Base-by-base conservation (phyloP, 2,797 vertebrate species). In the Microctenopoma steveboyesi region DNA sequence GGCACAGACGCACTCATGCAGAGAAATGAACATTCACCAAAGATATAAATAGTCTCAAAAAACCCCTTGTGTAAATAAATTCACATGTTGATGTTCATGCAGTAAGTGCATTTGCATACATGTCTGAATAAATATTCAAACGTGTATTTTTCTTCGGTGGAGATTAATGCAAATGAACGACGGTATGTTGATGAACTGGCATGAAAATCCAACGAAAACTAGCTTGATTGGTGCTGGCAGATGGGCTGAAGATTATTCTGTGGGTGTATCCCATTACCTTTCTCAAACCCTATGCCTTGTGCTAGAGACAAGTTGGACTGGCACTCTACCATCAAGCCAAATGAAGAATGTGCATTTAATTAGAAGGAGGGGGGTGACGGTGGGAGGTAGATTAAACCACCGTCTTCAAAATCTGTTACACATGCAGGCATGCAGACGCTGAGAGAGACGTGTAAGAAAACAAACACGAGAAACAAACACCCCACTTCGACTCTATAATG, bases 311-410 rank as follows among this genome's bases (percentile, higher is more conserved):
- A 70, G 70, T 85, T 88, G 83, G 88, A 88, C 72, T 75, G 73
- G 71, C 78, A 81, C 62, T 90, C 79, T 80, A 84, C 86, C 81
- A 87, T 89, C 85, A 88, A 85, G 62, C 74, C 72, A 58, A 86
- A 82, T 79, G 71, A 80, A 73, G 64, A 87, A 86, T 87, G 81
- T 65, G 73, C 50, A 47, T 82, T 82, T 85, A 80, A 89, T 82
- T 33, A 33, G 81, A 86, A 79, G 53, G 79, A 64, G 22, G 30
- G 54, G 45, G 53, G 39, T 49, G 69, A 53, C 57, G 61, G 64
- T 27, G 27, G 72, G 76, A 64, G 73, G 48, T 64, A 47, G 67
- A 84, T 84, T 83, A 52, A 82, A 74, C 60, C 50, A 42, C 40
- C 39, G 25, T 82, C 67, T 79, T 85, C 61, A 82, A 81, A 22